Evolutionary conservation across 37 sponge, comb jelly and placozoan genomes (phyloP).

Genomic region (Ianthella basta): DNA sequence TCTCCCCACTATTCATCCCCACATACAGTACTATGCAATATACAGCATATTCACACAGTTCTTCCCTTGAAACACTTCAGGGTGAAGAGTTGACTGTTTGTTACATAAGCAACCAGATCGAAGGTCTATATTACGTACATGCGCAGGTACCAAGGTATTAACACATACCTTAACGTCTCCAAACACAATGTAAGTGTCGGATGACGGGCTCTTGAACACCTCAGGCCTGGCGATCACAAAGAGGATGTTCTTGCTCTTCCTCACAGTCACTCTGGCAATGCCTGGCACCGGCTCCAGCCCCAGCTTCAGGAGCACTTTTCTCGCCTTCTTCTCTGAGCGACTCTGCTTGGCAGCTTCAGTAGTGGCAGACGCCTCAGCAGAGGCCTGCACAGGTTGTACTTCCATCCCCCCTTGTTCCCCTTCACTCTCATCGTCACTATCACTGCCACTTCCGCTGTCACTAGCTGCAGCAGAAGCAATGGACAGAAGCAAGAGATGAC

Average conservation of each 20-base stretch:
- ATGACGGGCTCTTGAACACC: constrained; percentile 95
- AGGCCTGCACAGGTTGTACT: not conserved
- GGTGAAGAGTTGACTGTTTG: no score
- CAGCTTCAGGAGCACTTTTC: constrained; percentile 92
- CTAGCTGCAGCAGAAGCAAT: not conserved
- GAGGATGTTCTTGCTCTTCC: constrained; percentile 95
- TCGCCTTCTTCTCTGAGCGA: constrained; percentile 95
- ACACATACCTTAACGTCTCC: constrained; percentile 92
- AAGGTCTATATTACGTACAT: no score
- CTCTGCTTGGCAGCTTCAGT: constrained; percentile 78
- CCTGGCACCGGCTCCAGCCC: constrained; percentile 86
- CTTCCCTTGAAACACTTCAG: no score
- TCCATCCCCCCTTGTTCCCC: not conserved
- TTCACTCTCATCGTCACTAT: constrained; percentile 40
- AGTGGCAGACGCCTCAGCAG: not conserved
- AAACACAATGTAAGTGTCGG: constrained; percentile 97
- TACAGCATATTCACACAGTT: no score
- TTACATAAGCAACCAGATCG: no score
- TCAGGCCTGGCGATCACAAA: constrained; percentile 96
- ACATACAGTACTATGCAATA: no score
- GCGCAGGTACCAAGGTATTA: no score
- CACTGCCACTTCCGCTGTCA: constrained; percentile 61
- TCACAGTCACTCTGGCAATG: constrained; percentile 91
- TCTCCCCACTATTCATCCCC: no score
- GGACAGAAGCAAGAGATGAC: no score